phyloP scores from a whole-genome alignment of 2,888 invertebrate genomes.

The Drosophila paranaensis region DNA sequence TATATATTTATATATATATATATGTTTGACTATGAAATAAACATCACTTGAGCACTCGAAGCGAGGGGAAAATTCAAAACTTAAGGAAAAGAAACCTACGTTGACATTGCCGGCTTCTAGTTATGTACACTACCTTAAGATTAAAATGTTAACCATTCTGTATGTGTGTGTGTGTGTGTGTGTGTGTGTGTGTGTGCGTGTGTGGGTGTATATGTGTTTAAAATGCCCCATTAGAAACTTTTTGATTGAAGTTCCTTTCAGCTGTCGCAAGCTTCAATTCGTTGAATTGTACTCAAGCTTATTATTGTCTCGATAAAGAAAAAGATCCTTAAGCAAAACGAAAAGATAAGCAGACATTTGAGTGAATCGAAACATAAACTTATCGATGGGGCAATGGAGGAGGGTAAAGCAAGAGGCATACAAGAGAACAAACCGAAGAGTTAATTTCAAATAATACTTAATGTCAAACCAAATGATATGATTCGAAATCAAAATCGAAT shows the following conservation, averaged over 20 bases:
- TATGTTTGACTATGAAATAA: not conserved
- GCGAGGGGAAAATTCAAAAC: not conserved
- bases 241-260: slow-evolving; percentile 1
- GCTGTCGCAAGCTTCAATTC: slow-evolving; percentile 13
- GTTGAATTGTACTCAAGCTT: slow-evolving; percentile 8
- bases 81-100: not conserved
- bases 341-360: slow-evolving; percentile 20
- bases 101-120: slow-evolving; percentile 10
- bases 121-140: slow-evolving; percentile 61
- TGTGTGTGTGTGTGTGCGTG: too few relatives aligned
- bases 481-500: slow-evolving; percentile 49
- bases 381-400: slow-evolving; percentile 32
- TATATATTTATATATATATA: slow-evolving; percentile 1
- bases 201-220: slow-evolving; percentile 19
- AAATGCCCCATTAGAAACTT: slow-evolving; percentile 16
- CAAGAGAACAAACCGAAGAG: slow-evolving; percentile 26
- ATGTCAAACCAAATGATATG: slow-evolving; percentile 26
- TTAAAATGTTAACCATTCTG: slow-evolving; percentile 15
- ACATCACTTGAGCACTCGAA: not conserved
- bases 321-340: slow-evolving; percentile 34
- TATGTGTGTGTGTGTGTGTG: slow-evolving; percentile 19
- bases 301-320: slow-evolving; percentile 8
- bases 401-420: slow-evolving; percentile 39
- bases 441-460: slow-evolving; percentile 2
- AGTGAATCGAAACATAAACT: slow-evolving; percentile 29